Base-by-base conservation (phyloP, 2,113 vertebrate genomes). In the Hypanus sabinus region DNA sequence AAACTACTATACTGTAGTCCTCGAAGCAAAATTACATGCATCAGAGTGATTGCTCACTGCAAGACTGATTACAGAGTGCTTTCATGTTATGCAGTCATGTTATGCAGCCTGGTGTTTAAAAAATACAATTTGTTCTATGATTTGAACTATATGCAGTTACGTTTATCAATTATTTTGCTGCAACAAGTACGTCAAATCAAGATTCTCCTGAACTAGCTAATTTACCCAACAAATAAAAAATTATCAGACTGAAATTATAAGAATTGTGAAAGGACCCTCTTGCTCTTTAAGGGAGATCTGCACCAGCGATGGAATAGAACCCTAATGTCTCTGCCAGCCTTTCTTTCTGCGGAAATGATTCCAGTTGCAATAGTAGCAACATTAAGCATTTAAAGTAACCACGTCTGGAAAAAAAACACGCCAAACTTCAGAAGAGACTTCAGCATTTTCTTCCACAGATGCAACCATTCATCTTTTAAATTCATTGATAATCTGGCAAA, bases 161-260 rank as follows among this genome's bases (percentile, higher is more conserved):
- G 60, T 65, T 65, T 33, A 65, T 88, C 57, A 88, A n/a, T 88
- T 88, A 65, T 22, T 90, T 90, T 90, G 85, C n/a, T 90, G 60
- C 30, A 22, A 87, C 55, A 11, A 60, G 20, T 90, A 33, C 1
- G 60, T 88, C 14, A 65, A n/a, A 90, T 60, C 85, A 90, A 65
- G 57, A 90, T 90, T 65, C 30, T 90, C 0, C 14, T 90, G 60
- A 88, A 65, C 6, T 90, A 90, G 60, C 85, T 33, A 90, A 90
- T 90, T 90, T 90, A 65, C 5, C 85, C 16, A n/a, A 14, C 18
- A 33, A 90, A 90, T 68, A 33, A 65, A 65, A 68, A 60, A 87
- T 18, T 6, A 33, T 33, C 60, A 33, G 30, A 36, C 60, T 65
- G 30, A 90, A 65, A 65, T 33, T 36, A 68, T 33, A 33, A n/a